Conservation (phyloP, 2,888 invertebrate species). For the Nymphalis c-album region DNA sequence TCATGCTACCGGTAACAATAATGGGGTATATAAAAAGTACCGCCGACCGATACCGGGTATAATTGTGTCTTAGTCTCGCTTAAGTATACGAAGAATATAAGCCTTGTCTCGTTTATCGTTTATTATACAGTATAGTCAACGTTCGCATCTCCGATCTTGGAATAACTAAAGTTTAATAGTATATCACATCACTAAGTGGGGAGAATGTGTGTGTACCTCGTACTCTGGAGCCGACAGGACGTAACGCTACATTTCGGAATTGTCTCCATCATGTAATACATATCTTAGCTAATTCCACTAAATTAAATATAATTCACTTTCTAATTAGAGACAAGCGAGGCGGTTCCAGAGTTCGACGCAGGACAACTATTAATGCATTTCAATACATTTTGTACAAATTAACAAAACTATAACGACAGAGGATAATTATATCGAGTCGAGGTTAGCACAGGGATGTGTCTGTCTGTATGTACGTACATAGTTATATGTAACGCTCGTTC, state of each 20-base stretch:
- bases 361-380: background rate
- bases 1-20: too few relatives aligned
- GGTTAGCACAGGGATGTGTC: too few relatives aligned
- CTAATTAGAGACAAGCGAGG: background rate
- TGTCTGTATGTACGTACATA: too few relatives aligned
- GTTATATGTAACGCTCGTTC: too few relatives aligned
- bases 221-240: background rate
- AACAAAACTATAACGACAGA: background rate
- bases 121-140: too few relatives aligned
- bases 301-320: background rate
- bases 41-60: too few relatives aligned
- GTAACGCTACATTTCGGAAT: background rate
- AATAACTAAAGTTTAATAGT: too few relatives aligned
- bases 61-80: too few relatives aligned
- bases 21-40: background rate
- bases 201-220: background rate
- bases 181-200: background rate
- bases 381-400: slow-evolving; percentile 1
- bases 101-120: too few relatives aligned
- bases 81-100: too few relatives aligned
- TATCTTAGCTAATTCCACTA: background rate
- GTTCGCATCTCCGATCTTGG: too few relatives aligned
- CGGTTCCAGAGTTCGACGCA: background rate
- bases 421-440: background rate
- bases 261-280: background rate